Conservation (phyloP, 2,797 vertebrate genomes). For the Discoglossus pictus region DNA sequence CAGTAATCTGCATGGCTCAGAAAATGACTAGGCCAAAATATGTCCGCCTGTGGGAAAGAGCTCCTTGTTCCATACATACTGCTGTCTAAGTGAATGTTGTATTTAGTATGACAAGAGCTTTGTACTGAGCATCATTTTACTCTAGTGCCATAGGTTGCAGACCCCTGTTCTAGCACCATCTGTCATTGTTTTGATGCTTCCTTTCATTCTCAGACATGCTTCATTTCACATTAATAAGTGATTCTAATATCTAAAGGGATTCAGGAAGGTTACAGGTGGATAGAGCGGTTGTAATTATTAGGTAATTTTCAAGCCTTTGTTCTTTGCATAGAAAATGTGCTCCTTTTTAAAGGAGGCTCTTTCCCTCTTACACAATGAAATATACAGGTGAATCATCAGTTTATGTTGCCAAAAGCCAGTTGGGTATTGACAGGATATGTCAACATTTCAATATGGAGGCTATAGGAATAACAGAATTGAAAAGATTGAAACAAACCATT, state of each 20-base stretch:
- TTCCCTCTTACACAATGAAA: neutral
- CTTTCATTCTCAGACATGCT: conserved; percentile 12
- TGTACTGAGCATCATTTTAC: too few species aligned
- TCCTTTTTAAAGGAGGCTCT: conserved; percentile 2
- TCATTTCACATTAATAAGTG: conserved; percentile 3
- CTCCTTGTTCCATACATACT: too few species aligned
- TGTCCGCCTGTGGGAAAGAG: too few species aligned
- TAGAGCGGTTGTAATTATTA: neutral
- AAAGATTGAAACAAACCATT: conserved; percentile 75
- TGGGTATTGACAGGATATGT: conserved; percentile 9
- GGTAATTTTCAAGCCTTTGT: conserved; percentile 5
- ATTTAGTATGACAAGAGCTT: neutral
- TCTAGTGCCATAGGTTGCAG: too few species aligned
- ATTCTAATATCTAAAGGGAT: neutral
- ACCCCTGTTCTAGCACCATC: neutral
- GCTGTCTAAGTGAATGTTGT: too few species aligned
- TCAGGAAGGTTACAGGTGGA: conserved; percentile 8
- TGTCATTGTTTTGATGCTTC: neutral
- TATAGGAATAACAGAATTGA: conserved; percentile 35
- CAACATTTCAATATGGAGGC: neutral
- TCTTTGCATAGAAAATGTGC: neutral
- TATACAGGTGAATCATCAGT: neutral
- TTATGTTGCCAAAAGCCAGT: neutral
- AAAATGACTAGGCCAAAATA: too few species aligned
- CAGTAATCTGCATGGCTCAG: too few species aligned